Percentiles rank a stretch among this genome's conserved stretches.
These are phyloP conservation scores for Grallaria varia DNA, from an alignment of 2,113 vertebrate species.

Conservation along the genomic window DNA sequence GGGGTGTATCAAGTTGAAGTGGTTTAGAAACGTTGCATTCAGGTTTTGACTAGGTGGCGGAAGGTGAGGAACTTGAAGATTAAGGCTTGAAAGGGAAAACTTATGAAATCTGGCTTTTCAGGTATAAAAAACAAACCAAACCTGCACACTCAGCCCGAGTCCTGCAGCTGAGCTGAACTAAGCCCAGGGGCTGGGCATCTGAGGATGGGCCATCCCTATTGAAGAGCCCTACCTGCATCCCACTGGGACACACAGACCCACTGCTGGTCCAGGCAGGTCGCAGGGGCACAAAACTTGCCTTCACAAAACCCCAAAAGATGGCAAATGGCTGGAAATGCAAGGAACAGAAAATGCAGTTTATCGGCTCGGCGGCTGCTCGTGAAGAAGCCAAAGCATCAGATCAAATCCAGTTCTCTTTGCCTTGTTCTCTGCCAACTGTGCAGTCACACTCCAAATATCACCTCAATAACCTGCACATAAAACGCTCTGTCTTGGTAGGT, in stretches of 20 bases:
- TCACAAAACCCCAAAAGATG: not conserved
- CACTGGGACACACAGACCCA: not conserved
- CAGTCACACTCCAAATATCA: not conserved
- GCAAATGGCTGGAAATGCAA: not conserved
- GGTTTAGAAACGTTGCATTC: slow-evolving; percentile 1
- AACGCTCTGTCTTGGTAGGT: not conserved
- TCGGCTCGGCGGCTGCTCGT: not conserved
- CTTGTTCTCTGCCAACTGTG: not conserved
- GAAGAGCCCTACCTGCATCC: not conserved
- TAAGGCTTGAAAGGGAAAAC: slow-evolving; percentile 14
- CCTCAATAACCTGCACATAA: not conserved
- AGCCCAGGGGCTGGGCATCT: no score
- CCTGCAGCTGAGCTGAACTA: not conserved
- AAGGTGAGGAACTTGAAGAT: not conserved
- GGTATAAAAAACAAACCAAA: slow-evolving; percentile 14
- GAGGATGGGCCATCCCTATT: accelerated
- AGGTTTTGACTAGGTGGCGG: not conserved
- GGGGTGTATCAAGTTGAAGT: slow-evolving; percentile 7
- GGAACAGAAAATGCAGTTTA: not conserved
- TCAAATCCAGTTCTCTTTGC: not conserved
- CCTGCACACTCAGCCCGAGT: not conserved
- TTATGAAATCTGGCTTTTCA: not conserved
- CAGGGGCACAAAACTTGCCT: not conserved
- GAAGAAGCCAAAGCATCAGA: not conserved
- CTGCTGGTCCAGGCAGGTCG: not conserved